Evolutionary conservation across 2,888 invertebrate species (phyloP).

Genomic region (Callinectes sapidus): DNA sequence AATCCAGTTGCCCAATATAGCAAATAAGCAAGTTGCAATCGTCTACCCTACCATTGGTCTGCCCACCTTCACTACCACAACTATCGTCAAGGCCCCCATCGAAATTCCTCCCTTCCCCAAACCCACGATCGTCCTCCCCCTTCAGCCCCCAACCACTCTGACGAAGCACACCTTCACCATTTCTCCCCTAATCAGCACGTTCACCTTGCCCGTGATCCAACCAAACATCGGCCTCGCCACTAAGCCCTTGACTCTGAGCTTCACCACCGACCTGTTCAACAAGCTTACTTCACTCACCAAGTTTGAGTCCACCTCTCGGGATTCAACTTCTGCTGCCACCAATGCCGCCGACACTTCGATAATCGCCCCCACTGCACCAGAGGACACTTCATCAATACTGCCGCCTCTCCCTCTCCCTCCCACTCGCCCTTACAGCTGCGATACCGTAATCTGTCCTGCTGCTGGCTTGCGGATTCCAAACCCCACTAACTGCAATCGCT

Average conservation of each 20-base stretch:
- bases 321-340: not conserved
- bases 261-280: not conserved
- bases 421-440: not conserved
- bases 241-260: not conserved
- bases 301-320: not conserved
- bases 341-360: not conserved
- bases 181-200: not conserved
- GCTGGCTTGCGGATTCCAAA: constrained; percentile 50
- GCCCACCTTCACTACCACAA: not conserved
- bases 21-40: not conserved
- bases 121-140: not conserved
- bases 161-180: not conserved
- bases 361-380: not conserved
- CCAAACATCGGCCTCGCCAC: not conserved
- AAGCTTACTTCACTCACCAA: not conserved
- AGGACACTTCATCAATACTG: not conserved
- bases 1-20: not conserved
- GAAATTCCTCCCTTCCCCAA: not conserved
- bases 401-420: not conserved
- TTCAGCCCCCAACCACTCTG: not conserved
- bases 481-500: constrained; percentile 48
- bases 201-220: not conserved
- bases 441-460: constrained; percentile 2
- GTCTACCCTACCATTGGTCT: not conserved
- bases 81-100: not conserved